A percentile compares a stretch with the other conserved stretches of the same genome.
These are phyloP conservation scores for Melangyna quadrimaculata DNA, from an alignment of 2,888 invertebrate species.

Conservation along the genomic window DNA sequence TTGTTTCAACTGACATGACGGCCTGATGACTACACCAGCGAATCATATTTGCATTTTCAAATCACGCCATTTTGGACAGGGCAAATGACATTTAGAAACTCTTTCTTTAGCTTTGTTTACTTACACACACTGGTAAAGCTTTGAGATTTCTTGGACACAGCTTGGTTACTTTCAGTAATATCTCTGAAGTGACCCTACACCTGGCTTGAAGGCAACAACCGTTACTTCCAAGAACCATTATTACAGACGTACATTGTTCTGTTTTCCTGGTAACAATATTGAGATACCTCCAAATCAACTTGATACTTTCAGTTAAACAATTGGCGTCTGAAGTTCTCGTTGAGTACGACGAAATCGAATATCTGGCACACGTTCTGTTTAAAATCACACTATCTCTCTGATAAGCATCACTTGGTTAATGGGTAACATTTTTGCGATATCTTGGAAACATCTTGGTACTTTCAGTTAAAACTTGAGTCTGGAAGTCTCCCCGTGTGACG, in stretches of 20 bases:
- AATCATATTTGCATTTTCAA: background rate
- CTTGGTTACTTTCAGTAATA: background rate
- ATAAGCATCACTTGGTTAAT: background rate
- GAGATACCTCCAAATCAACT: background rate
- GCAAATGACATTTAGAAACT: background rate
- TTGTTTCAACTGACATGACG: background rate
- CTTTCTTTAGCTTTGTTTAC: background rate
- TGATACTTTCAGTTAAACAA: background rate
- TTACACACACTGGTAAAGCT: background rate
- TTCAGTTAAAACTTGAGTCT: constrained; percentile 16
- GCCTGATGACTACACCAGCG: background rate
- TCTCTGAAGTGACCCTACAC: background rate
- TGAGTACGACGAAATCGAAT: background rate
- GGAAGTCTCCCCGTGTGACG: background rate
- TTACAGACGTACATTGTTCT: background rate
- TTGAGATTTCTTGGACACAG: background rate
- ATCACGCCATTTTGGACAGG: background rate
- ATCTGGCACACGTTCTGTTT: background rate
- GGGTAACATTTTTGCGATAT: constrained; percentile 38
- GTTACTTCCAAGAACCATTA: background rate
- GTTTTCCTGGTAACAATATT: background rate
- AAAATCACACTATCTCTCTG: background rate
- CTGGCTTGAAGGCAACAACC: background rate
- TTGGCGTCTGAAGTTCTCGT: background rate
- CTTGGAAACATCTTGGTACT: constrained; percentile 28